Base-by-base conservation (phyloP, 35 echinoderm and acorn worm genomes). In the Diadema setosum region DNA sequence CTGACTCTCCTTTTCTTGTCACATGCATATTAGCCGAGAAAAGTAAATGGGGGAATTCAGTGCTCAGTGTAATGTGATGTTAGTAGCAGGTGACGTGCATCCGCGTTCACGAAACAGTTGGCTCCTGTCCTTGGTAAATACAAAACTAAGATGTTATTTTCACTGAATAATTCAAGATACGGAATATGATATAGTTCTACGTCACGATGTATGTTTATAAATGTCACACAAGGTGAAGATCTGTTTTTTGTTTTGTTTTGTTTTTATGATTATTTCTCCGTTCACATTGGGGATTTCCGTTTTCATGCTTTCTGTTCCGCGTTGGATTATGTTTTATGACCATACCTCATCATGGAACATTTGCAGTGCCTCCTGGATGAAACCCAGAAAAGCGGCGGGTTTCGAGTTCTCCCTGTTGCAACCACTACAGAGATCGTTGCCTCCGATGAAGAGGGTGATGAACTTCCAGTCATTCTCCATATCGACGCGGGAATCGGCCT, bases 401-500 rank as follows among this genome's bases (percentile, higher is more conserved):
- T 78, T 41, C 11, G 73, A 78, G 8, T 7, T 78, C 20, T 78
- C 73, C 44, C 37, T 78, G 2, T 50, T 55, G 73, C 90, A 90
- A 25, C 61, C 75, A 45, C 39, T 21, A 80, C 94, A 97, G 18
- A 97, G 35, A 49, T 97, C 94, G 46, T 97, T 97, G 0, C 90
- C 91, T 16, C 94, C 94, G 46, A 97, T 97, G 26, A 97, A 97
- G 3, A 97, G 11, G 5, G 94, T 97, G 3, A 97, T 86, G 26
- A 97, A 5, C 74, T 97, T 97, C 94, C 94, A 97, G 87, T 97
- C 94, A 58, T 97, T 85, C 46, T 93, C 87, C 25, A 93, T 58
- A 46, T 97, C 86, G 14, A 97, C 81, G 7, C 45, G 25, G 4
- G 61, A 21, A 69, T 89, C 81, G 9, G 21, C 61, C 20, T 74